Evolutionary conservation across 2,797 vertebrate genomes (phyloP), one percentile per base, ranked within the genome.

Genomic region (Austrolebias charrua): DNA sequence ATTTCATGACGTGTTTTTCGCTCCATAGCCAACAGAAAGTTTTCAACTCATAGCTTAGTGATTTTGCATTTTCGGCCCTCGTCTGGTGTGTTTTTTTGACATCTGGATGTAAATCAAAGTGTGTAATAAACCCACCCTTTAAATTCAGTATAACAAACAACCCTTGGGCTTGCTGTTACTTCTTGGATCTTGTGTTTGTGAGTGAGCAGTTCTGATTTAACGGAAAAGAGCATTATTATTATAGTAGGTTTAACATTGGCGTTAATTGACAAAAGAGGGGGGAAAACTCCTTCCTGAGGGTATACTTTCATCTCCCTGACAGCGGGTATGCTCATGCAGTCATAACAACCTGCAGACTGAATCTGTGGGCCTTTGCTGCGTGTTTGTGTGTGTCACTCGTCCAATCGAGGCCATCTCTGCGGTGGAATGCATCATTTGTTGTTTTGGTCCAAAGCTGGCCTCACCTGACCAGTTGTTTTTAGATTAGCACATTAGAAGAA

Each of bases 291-390:
- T 65, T 88, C 88, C 89, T 86, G 69, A 86, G 86, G 90, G 86
- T 76, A 79, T 14, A 81, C 92, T 93, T 93, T 93, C 86, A 92
- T 93, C 89, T 91, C 72, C 75, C 56, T 88, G 88, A 89, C 88
- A 87, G 87, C 71, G 72, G 85, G 86, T 90, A 87, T 55, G 75
- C 82, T 90, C 81, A 83, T 67, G 80, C 80, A 90, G 90, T 73
- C 89, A 90, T 77, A 91, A 90, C 85, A 92, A 89, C 89, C 89
- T 81, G 74, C 82, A 88, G 90, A 83, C 76, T 57, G 45, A 73
- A 76, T 78, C 81, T 85, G 66, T 40, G 56, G 76, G 80, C 66
- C 63, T 77, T 58, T 59, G 52, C 56, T 66, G 62, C 56, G 53
- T 69, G 48, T 55, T 51, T 56, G 48, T 55, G 55, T 20, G 55